phyloP scores from a whole-genome alignment of 2,113 vertebrate genomes.

The Campylomormyrus numenius region DNA sequence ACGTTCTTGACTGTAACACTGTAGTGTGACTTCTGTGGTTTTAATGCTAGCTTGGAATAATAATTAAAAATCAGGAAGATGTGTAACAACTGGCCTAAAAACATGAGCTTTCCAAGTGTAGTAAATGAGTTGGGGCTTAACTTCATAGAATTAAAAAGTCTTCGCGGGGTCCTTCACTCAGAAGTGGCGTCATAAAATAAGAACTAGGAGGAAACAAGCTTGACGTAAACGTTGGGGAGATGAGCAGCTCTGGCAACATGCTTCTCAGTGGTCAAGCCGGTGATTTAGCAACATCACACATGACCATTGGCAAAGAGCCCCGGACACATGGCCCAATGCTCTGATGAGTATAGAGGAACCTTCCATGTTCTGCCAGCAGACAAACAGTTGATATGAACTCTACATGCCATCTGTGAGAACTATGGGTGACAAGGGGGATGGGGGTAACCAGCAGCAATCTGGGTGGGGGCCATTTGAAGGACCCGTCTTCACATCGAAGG shows the following conservation, averaged over 20 bases:
- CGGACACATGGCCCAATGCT: not conserved
- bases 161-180: not conserved
- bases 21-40: slow-evolving; percentile 9
- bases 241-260: not conserved
- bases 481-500: not conserved
- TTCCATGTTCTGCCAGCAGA: not conserved
- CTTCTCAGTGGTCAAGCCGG: not conserved
- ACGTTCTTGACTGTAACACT: not conserved
- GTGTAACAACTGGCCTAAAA: not conserved
- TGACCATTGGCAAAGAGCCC: not conserved
- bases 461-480: not conserved
- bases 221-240: not conserved
- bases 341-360: not conserved
- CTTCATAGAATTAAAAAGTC: not conserved
- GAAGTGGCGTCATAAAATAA: not conserved
- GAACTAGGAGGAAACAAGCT: not conserved
- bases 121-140: not conserved
- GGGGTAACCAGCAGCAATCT: not conserved
- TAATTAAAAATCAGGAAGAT: not conserved
- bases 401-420: not conserved
- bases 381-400: not conserved
- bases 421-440: not conserved
- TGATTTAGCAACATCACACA: not conserved
- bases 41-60: not conserved
- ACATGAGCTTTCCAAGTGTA: not conserved